phyloP scores from a whole-genome alignment of 2,113 vertebrate genomes.

The Hypocryptadius cinnamomeus region DNA sequence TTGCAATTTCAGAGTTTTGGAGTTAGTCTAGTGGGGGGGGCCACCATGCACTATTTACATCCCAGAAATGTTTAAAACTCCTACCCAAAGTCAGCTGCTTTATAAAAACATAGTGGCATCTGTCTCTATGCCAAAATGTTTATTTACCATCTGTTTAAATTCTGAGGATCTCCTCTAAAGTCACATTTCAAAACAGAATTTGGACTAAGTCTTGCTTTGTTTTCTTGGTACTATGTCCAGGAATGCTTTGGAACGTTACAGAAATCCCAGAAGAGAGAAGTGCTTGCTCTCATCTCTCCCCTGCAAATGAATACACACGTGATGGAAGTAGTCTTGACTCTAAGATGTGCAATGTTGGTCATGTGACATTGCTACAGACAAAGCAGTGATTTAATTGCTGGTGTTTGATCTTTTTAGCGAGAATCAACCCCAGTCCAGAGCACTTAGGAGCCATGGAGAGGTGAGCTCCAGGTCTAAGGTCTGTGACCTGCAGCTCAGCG shows the following conservation, averaged over 20 bases:
- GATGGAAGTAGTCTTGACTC: background rate
- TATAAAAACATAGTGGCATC: background rate
- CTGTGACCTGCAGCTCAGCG: background rate
- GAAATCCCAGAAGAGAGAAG: background rate
- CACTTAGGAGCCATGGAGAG: background rate
- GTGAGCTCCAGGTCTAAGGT: background rate
- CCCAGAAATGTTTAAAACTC: background rate
- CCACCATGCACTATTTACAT: background rate
- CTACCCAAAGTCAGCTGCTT: background rate
- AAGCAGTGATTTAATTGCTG: background rate
- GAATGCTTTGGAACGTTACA: background rate
- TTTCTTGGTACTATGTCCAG: background rate
- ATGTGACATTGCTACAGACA: background rate
- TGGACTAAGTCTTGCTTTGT: background rate
- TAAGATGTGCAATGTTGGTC: background rate
- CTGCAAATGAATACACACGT: background rate
- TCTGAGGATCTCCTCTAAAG: background rate
- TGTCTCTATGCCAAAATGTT: background rate
- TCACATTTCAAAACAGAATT: background rate
- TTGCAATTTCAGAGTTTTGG: background rate
- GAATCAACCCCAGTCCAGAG: background rate
- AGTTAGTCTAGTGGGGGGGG: background rate
- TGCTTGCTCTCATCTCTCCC: background rate
- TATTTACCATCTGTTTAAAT: background rate
- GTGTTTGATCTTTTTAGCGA: background rate